phyloP scores from a whole-genome alignment of 2,113 vertebrate species.

The Pangasianodon gigas region DNA sequence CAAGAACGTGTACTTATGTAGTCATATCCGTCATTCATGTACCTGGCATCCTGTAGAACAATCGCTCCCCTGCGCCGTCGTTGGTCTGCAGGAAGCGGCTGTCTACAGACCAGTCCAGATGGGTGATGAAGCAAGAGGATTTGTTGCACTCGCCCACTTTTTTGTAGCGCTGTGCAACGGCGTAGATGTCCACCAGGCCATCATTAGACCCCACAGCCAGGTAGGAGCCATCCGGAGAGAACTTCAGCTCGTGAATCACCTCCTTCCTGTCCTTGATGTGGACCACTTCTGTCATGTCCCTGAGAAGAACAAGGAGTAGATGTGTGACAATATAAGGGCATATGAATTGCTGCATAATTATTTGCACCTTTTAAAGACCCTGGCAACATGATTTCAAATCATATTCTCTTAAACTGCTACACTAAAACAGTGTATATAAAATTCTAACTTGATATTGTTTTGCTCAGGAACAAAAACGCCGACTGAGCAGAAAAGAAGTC shows the following conservation, averaged over 20 bases:
- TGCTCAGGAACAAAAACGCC: neutral
- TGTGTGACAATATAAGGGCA: neutral
- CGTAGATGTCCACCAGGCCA: slow-evolving; percentile 89
- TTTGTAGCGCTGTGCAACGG: slow-evolving; percentile 90
- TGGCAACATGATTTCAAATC: neutral
- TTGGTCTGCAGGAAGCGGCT: slow-evolving; percentile 94
- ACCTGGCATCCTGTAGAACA: slow-evolving; percentile 97
- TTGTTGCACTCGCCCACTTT: slow-evolving; percentile 94
- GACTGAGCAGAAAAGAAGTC: neutral
- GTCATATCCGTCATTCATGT: neutral
- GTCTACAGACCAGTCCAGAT: slow-evolving; percentile 96
- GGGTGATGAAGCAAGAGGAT: slow-evolving; percentile 91
- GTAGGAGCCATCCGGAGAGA: slow-evolving; percentile 91
- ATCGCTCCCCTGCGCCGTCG: slow-evolving; percentile 86
- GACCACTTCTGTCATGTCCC: slow-evolving; percentile 98
- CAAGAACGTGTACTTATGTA: neutral
- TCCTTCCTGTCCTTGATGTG: slow-evolving; percentile 97
- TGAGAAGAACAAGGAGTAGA: slow-evolving; percentile 51
- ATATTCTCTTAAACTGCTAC: too few species aligned
- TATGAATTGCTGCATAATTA: neutral
- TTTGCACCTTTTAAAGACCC: neutral
- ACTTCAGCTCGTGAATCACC: slow-evolving; percentile 97
- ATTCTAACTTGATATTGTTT: neutral
- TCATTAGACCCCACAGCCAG: slow-evolving; percentile 96
- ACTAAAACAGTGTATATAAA: neutral